A percentile compares a stretch with the other conserved stretches of the same genome.
phyloP scores from a whole-genome alignment of 2,113 vertebrate species.

The Aplodontia rufa region DNA sequence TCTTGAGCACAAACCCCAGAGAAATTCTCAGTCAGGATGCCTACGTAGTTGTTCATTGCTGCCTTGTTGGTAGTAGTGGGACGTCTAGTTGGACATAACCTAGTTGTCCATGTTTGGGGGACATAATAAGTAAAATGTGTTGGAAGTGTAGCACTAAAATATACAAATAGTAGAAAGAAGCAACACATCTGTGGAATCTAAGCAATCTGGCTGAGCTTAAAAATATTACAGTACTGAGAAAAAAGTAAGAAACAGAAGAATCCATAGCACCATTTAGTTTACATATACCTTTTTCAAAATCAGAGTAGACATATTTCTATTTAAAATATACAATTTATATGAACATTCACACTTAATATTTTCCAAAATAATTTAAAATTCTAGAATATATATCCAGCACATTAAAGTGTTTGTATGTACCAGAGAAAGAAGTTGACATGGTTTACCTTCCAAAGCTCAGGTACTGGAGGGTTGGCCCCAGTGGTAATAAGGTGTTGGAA shows the following conservation, averaged over 20 bases:
- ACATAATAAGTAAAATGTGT: neutral
- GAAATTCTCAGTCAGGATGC: neutral
- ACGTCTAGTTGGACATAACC: neutral
- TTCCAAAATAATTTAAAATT: slow-evolving; percentile 33
- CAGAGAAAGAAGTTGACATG: neutral
- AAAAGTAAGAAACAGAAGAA: neutral
- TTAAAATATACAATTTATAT: neutral
- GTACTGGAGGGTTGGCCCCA: too few species aligned
- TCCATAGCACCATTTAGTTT: neutral
- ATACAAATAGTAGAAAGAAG: neutral
- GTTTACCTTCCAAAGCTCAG: too few species aligned
- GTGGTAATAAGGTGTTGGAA: too few species aligned
- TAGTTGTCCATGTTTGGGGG: neutral
- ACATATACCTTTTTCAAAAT: neutral
- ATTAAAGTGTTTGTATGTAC: neutral
- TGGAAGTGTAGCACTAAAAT: neutral
- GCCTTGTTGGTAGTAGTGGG: neutral
- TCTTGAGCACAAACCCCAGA: neutral
- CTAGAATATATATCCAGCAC: neutral
- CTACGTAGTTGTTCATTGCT: neutral
- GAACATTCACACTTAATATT: neutral
- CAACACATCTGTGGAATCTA: neutral
- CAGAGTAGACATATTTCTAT: neutral
- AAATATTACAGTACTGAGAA: neutral
- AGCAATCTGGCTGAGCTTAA: neutral